Evolutionary conservation across 2,113 vertebrate species (phyloP).

Genomic region (Phalacrocorax aristotelis): DNA sequence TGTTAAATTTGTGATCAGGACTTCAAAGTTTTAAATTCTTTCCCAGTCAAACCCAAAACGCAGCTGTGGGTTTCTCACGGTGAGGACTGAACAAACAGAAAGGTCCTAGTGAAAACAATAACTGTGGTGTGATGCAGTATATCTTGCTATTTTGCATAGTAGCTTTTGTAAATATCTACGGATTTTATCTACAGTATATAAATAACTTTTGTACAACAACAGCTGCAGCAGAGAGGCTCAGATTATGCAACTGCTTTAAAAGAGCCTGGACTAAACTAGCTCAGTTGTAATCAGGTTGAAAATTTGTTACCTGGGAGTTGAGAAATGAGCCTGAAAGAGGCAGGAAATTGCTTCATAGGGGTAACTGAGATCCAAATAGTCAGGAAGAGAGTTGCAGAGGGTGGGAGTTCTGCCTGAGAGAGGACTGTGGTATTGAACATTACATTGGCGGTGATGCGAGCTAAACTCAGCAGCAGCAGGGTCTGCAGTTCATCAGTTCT

Average conservation of each 20-base stretch:
- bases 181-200: conserved; percentile 47
- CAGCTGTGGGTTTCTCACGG: conserved; percentile 47
- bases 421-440: neutral
- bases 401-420: neutral
- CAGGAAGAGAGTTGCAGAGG: neutral
- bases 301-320: conserved; percentile 46
- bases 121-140: neutral
- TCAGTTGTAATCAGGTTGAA: conserved; percentile 4
- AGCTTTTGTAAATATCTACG: conserved; percentile 36
- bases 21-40: conserved; percentile 4
- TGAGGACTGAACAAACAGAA: neutral
- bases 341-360: conserved; percentile 54
- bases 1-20: neutral
- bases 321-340: conserved; percentile 17
- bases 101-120: conserved; percentile 30
- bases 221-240: neutral
- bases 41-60: neutral
- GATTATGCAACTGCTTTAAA: neutral
- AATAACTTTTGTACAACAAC: conserved; percentile 50
- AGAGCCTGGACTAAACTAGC: neutral
- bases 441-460: neutral
- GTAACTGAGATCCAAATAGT: neutral
- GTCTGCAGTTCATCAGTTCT: neutral
- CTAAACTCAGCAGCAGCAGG: neutral
- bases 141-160: conserved; percentile 39